A percentile compares a stretch with the other conserved stretches of the same genome.
Evolutionary conservation across 1,140 invertebrate genomes (phyloP).

Genomic region (Apis cerana): DNA sequence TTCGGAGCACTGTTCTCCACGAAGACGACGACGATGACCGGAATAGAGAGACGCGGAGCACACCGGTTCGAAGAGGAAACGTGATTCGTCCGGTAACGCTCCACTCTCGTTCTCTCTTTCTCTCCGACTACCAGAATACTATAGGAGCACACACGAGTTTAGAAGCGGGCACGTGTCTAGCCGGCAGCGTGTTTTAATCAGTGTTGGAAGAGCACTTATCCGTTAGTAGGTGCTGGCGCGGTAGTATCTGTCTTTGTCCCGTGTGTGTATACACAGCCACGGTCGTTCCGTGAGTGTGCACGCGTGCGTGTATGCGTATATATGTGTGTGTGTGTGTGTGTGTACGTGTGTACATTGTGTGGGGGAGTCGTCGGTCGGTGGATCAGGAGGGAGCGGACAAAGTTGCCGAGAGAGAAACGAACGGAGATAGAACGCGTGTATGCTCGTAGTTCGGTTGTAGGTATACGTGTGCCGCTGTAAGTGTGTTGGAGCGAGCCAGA

Average conservation of each 20-base stretch:
- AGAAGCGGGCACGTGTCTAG: constrained; percentile 71
- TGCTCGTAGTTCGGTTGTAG: neutral
- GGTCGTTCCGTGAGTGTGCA: constrained; percentile 17
- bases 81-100: neutral
- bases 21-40: neutral
- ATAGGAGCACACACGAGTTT: constrained; percentile 58
- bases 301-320: constrained; percentile 18
- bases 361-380: neutral
- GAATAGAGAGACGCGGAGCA: neutral
- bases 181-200: constrained; percentile 68
- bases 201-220: constrained; percentile 56
- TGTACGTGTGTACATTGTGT: constrained; percentile 19
- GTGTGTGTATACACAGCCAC: neutral
- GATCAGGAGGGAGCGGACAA: neutral
- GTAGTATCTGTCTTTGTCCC: constrained; percentile 12
- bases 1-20: neutral
- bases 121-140: neutral
- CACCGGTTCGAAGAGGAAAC: neutral
- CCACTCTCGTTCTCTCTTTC: neutral
- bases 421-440: neutral
- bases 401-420: neutral
- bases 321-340: constrained; percentile 21
- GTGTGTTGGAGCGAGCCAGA: neutral
- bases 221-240: constrained; percentile 31
- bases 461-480: neutral